phyloP scores from a whole-genome alignment of 2,888 invertebrate species.

The Eupithecia centaureata region DNA sequence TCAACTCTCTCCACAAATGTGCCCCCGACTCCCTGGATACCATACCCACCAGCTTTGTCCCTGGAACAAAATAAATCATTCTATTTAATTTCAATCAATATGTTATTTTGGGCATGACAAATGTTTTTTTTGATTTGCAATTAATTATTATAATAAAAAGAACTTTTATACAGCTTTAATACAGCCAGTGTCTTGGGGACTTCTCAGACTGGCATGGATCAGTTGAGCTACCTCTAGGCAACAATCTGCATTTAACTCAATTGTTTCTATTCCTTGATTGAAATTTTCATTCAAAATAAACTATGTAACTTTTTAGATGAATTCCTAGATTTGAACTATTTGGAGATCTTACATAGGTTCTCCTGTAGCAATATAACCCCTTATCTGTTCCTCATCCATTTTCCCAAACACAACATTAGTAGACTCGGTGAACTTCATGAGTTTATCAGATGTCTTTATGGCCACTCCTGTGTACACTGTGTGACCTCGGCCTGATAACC shows the following conservation, averaged over 20 bases:
- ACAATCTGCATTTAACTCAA: too few relatives aligned
- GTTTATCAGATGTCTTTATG: conserved; percentile 84
- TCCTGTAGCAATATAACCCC: conserved; percentile 92
- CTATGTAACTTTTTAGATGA: neutral
- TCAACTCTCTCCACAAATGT: conserved; percentile 91
- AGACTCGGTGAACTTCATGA: conserved; percentile 90
- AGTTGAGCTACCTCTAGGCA: too few relatives aligned
- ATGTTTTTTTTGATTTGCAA: too few relatives aligned
- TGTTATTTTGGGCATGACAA: too few relatives aligned
- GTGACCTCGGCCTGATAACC: conserved; percentile 91
- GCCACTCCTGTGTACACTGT: conserved; percentile 95
- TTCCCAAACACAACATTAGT: conserved; percentile 93
- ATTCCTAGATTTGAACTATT: too few relatives aligned
- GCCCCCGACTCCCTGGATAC: conserved; percentile 93
- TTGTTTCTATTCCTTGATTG: too few relatives aligned
- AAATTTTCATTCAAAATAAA: neutral
- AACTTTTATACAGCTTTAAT: too few relatives aligned
- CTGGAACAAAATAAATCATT: conserved; percentile 69
- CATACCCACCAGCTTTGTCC: conserved; percentile 96
- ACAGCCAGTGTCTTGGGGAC: too few relatives aligned
- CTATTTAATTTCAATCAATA: neutral
- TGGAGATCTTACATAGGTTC: conserved; percentile 91
- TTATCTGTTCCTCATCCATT: conserved; percentile 89
- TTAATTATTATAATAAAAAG: too few relatives aligned
- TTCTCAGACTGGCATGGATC: too few relatives aligned